These are phyloP conservation scores for Chaenodraco wilsoni DNA, from an alignment of 2,797 vertebrate species.

Conservation along the genomic window DNA sequence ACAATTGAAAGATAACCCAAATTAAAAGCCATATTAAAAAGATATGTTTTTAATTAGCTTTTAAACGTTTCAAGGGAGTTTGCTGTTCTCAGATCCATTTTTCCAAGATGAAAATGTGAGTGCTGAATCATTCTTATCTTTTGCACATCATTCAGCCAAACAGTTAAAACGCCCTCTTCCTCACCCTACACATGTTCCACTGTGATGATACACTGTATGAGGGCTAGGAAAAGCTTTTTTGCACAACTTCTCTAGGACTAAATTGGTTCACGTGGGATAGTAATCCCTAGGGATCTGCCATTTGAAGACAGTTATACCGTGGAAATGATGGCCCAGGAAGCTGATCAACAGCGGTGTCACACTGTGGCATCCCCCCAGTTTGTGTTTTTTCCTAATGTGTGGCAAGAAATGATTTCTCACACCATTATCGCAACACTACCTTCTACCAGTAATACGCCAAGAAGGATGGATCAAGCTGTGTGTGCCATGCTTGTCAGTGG, in stretches of 20 bases:
- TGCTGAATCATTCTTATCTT: neutral
- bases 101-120: neutral
- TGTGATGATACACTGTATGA: slow-evolving; percentile 5
- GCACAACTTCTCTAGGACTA: neutral
- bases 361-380: neutral
- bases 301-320: slow-evolving; percentile 11
- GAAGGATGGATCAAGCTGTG: slow-evolving; percentile 7
- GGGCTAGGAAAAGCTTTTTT: neutral
- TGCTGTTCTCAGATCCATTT: no score
- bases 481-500: neutral
- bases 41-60: no score
- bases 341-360: slow-evolving; percentile 3
- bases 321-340: neutral
- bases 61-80: no score
- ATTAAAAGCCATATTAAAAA: no score
- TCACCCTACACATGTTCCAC: slow-evolving; percentile 7
- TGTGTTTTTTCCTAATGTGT: neutral
- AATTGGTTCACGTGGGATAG: neutral
- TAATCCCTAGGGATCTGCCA: slow-evolving; percentile 6
- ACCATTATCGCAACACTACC: neutral
- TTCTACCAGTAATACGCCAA: neutral
- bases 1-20: no score
- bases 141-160: neutral
- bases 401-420: slow-evolving; percentile 5
- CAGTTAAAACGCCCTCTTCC: neutral